Percentiles rank a stretch among this genome's conserved stretches.
These are phyloP conservation scores for Callocephalon fimbriatum DNA, from an alignment of 2,113 vertebrate species.

Conservation along the genomic window DNA sequence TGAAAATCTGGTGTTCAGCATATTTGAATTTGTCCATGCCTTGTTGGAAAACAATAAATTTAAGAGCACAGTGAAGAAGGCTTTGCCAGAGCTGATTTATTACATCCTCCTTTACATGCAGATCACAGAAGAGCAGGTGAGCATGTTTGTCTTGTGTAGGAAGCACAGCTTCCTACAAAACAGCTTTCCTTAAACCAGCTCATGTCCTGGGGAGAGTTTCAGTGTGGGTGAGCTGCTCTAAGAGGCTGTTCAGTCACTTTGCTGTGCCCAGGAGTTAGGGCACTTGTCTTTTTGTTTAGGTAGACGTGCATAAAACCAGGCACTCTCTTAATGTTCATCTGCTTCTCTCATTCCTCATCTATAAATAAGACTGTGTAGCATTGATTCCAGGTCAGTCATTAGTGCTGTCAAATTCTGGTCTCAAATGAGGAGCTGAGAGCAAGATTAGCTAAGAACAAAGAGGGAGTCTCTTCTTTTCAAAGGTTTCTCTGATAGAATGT, in stretches of 20 bases:
- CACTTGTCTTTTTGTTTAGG: not conserved
- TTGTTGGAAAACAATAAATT: slow-evolving; percentile 97
- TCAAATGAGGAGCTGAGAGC: not conserved
- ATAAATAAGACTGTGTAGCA: not conserved
- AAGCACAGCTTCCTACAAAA: not conserved
- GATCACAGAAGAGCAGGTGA: slow-evolving; percentile 95
- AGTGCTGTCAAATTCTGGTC: not conserved
- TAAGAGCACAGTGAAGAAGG: slow-evolving; percentile 96
- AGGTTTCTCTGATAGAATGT: not conserved
- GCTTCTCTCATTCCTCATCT: not conserved
- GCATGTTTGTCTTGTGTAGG: not conserved
- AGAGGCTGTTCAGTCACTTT: not conserved
- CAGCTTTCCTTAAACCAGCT: not conserved
- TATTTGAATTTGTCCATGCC: slow-evolving; percentile 98
- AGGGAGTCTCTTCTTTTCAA: not conserved
- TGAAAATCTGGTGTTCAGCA: slow-evolving; percentile 98
- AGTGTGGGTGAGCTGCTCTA: not conserved
- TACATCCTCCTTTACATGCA: slow-evolving; percentile 99
- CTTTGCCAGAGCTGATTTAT: slow-evolving; percentile 95
- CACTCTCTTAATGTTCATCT: not conserved
- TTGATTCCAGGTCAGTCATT: not conserved
- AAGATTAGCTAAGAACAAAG: not conserved
- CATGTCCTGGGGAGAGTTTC: not conserved
- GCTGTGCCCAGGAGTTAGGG: not conserved
- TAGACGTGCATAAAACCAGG: not conserved